A percentile compares a stretch with the other conserved stretches of the same genome.
Evolutionary conservation across 2,113 vertebrate genomes (phyloP).

Genomic region (Lynx canadensis): DNA sequence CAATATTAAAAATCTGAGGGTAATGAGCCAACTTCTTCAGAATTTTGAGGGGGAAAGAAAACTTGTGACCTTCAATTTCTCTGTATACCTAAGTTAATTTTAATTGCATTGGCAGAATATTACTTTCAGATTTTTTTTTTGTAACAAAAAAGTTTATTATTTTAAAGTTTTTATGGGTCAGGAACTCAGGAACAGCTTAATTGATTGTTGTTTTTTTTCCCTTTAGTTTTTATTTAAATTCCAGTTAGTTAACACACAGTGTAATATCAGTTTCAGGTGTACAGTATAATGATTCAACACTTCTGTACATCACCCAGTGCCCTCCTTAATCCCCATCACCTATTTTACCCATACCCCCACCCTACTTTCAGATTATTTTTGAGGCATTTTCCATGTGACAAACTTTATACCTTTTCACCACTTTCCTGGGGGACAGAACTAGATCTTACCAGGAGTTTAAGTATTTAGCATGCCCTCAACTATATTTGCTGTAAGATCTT

Average conservation of each 20-base stretch:
- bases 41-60: neutral
- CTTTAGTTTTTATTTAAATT: neutral
- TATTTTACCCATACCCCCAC: neutral
- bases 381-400: neutral
- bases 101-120: constrained; percentile 8
- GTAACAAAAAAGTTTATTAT: neutral
- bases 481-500: neutral
- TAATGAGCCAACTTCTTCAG: neutral
- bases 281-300: neutral
- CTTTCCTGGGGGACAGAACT: neutral
- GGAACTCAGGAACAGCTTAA: neutral
- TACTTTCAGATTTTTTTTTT: neutral
- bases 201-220: neutral
- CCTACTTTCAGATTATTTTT: neutral
- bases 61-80: neutral
- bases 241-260: neutral
- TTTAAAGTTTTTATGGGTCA: neutral
- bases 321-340: neutral
- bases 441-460: neutral
- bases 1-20: neutral
- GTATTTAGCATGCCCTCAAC: neutral
- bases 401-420: neutral
- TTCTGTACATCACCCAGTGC: neutral
- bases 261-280: neutral
- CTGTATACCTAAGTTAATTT: neutral